Percentiles rank a stretch among this genome's conserved stretches.
Conservation (phyloP, 2,113 vertebrate genomes). For the Labrus mixtus region DNA sequence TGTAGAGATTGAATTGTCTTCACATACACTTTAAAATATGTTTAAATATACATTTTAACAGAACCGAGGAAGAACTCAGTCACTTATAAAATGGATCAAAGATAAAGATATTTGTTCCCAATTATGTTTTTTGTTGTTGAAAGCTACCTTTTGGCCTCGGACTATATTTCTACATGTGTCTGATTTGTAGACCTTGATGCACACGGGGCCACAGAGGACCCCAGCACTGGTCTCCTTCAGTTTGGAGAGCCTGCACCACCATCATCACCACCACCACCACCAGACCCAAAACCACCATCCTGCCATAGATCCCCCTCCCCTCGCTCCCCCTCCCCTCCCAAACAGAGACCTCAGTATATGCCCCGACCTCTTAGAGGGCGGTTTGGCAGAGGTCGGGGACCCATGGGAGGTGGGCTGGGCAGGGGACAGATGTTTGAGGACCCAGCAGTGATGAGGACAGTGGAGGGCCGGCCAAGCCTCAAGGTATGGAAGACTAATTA, state of each 20-base stretch:
- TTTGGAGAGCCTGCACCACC: conserved; percentile 49
- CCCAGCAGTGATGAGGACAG: conserved; percentile 88
- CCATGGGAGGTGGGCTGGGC: conserved; percentile 53
- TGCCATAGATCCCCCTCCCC: conserved; percentile 40
- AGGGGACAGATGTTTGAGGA: conserved; percentile 84
- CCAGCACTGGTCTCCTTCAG: conserved; percentile 45
- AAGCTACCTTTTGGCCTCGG: too few relatives aligned
- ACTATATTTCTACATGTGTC: background rate
- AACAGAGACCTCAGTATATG: conserved; percentile 27
- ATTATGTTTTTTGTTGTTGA: too few relatives aligned
- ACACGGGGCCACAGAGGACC: conserved; percentile 33
- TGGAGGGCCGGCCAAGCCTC: conserved; percentile 83
- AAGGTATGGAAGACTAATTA: conserved; percentile 79
- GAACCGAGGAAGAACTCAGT: too few relatives aligned
- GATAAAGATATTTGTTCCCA: too few relatives aligned
- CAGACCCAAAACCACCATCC: conserved; percentile 30
- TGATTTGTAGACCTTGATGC: conserved; percentile 60
- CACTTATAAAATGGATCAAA: too few relatives aligned
- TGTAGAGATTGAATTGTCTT: too few relatives aligned
- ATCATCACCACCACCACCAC: background rate
- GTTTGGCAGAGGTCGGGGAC: conserved; percentile 32
- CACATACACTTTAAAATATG: too few relatives aligned
- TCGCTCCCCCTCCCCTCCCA: conserved; percentile 51
- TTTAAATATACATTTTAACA: too few relatives aligned
- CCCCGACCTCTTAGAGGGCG: conserved; percentile 25